Conservation (phyloP, 2,113 vertebrate species). For the Uropsilus gracilis region DNA sequence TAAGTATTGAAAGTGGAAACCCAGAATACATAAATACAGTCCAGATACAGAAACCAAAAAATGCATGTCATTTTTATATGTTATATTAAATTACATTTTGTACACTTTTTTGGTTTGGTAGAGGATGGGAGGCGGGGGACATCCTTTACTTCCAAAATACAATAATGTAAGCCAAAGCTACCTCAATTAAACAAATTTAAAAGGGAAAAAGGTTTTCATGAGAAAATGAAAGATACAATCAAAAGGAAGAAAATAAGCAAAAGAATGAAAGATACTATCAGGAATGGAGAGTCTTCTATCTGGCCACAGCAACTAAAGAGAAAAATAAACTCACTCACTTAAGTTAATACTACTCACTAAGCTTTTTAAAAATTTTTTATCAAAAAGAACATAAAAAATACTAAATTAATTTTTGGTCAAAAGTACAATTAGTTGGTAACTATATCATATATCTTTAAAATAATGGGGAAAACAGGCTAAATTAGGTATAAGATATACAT, state of each 20-base stretch:
- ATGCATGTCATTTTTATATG: no score
- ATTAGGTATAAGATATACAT: not conserved
- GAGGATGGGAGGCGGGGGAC: no score
- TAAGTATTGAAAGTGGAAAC: constrained; percentile 30
- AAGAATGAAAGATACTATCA: not conserved
- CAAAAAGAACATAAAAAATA: constrained; percentile 33
- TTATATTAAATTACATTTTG: no score
- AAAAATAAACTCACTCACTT: not conserved
- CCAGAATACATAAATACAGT: not conserved
- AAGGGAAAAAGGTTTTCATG: not conserved
- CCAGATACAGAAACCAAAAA: no score
- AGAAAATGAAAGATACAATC: not conserved
- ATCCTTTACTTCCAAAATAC: no score
- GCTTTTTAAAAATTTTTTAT: not conserved
- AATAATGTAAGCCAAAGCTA: no score
- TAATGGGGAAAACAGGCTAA: not conserved
- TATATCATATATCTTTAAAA: not conserved
- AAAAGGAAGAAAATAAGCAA: constrained; percentile 20
- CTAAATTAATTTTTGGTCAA: not conserved
- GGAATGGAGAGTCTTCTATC: not conserved
- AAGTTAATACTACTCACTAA: no score
- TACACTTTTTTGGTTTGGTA: no score
- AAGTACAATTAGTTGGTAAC: not conserved
- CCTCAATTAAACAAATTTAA: no score
- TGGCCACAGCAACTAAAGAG: not conserved